Conservation (phyloP, 2,888 invertebrate species). For the Lucinisca nassula region DNA sequence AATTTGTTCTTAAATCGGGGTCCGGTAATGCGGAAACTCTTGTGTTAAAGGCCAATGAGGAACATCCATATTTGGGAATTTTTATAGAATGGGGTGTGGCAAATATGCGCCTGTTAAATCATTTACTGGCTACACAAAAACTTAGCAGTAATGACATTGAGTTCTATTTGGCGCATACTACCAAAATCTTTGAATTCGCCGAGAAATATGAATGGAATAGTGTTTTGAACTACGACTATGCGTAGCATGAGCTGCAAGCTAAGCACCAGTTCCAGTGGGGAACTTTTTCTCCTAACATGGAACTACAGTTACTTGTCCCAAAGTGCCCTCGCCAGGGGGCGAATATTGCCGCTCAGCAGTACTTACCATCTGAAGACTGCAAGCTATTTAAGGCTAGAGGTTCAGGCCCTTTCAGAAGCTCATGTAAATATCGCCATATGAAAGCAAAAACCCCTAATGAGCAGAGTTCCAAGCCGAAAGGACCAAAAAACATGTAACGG, state of each 20-base stretch:
- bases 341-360: not conserved
- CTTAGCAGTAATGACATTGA: constrained; percentile 28
- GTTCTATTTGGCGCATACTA: constrained; percentile 42
- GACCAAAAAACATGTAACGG: constrained; percentile 1
- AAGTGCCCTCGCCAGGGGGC: not conserved
- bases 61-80: constrained; percentile 33
- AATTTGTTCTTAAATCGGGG: constrained; percentile 1
- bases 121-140: not conserved
- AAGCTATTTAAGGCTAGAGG: constrained; percentile 44
- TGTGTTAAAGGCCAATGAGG: constrained; percentile 17
- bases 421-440: constrained; percentile 13
- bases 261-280: constrained; percentile 42
- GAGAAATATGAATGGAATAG: constrained; percentile 40
- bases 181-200: constrained; percentile 33
- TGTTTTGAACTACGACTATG: constrained; percentile 31
- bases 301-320: constrained; percentile 36
- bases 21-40: constrained; percentile 17
- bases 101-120: constrained; percentile 38
- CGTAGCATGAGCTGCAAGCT: constrained; percentile 30
- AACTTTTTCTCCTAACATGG: constrained; percentile 47
- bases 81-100: constrained; percentile 35
- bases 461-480: not conserved
- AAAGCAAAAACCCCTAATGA: not conserved
- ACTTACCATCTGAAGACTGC: constrained; percentile 21
- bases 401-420: constrained; percentile 32